These are phyloP conservation scores for Ectemnius cavifrons DNA, from an alignment of 2,888 invertebrate species.

Conservation along the genomic window DNA sequence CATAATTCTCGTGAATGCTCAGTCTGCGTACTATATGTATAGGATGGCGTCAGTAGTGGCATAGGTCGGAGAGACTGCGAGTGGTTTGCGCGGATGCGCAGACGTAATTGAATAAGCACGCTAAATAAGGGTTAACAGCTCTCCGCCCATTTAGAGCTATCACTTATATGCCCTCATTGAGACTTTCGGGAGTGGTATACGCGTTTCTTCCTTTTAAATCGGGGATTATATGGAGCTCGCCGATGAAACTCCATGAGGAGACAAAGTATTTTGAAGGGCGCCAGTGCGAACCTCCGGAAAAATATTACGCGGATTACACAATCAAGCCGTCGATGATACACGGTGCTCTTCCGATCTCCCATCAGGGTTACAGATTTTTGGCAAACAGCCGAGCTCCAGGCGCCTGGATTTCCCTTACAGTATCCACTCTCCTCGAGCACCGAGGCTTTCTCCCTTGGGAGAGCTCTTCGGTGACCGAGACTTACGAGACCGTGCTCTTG, in stretches of 20 bases:
- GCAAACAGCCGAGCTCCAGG: slow-evolving; percentile 53
- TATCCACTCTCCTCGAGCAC: neutral
- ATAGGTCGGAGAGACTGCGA: neutral
- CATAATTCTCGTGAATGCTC: slow-evolving; percentile 32
- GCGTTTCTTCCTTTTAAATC: too few species aligned
- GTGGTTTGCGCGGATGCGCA: neutral
- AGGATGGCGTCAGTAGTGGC: neutral
- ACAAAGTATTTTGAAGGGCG: too few species aligned
- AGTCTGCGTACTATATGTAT: slow-evolving; percentile 8
- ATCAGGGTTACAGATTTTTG: slow-evolving; percentile 47
- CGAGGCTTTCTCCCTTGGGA: neutral
- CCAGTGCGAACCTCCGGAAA: neutral
- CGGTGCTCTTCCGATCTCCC: slow-evolving; percentile 36
- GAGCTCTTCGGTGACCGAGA: slow-evolving; percentile 21
- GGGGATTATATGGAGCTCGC: too few species aligned
- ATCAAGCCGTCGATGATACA: slow-evolving; percentile 57
- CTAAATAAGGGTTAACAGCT: neutral
- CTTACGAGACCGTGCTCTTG: slow-evolving; percentile 30
- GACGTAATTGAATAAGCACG: neutral
- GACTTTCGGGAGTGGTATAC: too few species aligned
- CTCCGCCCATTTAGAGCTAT: too few species aligned
- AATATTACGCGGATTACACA: slow-evolving; percentile 44
- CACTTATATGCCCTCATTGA: too few species aligned
- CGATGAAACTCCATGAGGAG: too few species aligned
- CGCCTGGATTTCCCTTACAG: slow-evolving; percentile 18